A percentile compares a stretch with the other conserved stretches of the same genome.
Evolutionary conservation across 2,113 vertebrate species (phyloP).

Genomic region (Heterotis niloticus): DNA sequence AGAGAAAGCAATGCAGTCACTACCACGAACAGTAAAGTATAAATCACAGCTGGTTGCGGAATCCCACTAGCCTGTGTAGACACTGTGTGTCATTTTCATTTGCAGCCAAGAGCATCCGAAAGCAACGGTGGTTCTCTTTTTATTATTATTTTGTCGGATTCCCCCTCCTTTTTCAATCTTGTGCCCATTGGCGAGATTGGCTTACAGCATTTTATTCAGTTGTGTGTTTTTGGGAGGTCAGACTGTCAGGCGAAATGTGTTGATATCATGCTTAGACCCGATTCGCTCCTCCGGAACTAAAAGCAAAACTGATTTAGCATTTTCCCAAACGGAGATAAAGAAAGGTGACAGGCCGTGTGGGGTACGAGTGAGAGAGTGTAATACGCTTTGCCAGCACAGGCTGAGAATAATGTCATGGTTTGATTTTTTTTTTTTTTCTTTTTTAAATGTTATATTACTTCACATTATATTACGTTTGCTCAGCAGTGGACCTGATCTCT

Average conservation of each 20-base stretch:
- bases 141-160: background rate
- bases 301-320: background rate
- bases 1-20: background rate
- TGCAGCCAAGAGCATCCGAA: background rate
- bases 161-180: conserved; percentile 3
- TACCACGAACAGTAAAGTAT: background rate
- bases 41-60: conserved; percentile 10
- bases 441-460: background rate
- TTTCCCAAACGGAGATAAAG: background rate
- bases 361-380: background rate
- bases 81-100: background rate
- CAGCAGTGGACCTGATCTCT: background rate
- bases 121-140: no score
- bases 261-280: background rate
- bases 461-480: background rate
- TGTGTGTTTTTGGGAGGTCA: background rate
- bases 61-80: background rate
- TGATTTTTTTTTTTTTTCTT: background rate
- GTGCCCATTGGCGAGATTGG: background rate
- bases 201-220: background rate
- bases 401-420: conserved; percentile 6
- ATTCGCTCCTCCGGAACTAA: conserved; percentile 2
- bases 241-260: background rate
- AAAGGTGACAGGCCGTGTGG: background rate
- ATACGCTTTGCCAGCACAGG: background rate